Evolutionary conservation across 1,140 invertebrate genomes (phyloP), one percentile per base, ranked within the genome.

Genomic region (Saccostrea glomerata): DNA sequence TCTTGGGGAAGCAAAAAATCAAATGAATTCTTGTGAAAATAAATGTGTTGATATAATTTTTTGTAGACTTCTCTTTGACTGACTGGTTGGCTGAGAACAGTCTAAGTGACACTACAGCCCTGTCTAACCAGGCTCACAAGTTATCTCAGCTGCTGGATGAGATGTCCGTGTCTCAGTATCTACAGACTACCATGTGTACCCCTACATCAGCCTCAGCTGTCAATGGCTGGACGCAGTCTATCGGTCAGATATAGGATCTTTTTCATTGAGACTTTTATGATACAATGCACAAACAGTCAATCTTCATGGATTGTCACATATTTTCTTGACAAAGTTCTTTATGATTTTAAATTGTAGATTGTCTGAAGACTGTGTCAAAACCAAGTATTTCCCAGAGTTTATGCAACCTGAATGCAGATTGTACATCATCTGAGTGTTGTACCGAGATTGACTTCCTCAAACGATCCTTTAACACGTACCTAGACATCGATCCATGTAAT

Each of bases 361-460:
- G 70, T 36, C 12, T 13, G 1, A 77, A 77, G 70, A 77, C 70
- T 15, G 70, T 77, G 25, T 17, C 70, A 25, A 77, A 77, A 77
- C 70, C 70, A 25, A 30, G 23, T 36, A 25, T 77, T 15, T 13
- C 70, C 0, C 23, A 36, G 70, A 77, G 70, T 77, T 30, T 77
- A 2, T 92, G 91, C 58, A 89, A 91, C 60, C 30, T 92, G 0
- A 55, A 70, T 20, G 55, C 56, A 13, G 54, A 90, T 13, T 92
- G 91, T 84, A 89, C 86, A 25, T 82, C 88, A 9, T 82, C 90
- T 4, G 90, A 91, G 63, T 92, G 91, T 66, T 92, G 91, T 87
- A 77, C 89, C 54, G 73, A 86, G 13, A 88, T 90, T 7, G 82
- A 70, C 20, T 89, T 89, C 82, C 85, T 91, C 15, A 86, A 88